Conservation (phyloP, 1,140 invertebrate species). For the Pseudomyrmex dendroicus region DNA sequence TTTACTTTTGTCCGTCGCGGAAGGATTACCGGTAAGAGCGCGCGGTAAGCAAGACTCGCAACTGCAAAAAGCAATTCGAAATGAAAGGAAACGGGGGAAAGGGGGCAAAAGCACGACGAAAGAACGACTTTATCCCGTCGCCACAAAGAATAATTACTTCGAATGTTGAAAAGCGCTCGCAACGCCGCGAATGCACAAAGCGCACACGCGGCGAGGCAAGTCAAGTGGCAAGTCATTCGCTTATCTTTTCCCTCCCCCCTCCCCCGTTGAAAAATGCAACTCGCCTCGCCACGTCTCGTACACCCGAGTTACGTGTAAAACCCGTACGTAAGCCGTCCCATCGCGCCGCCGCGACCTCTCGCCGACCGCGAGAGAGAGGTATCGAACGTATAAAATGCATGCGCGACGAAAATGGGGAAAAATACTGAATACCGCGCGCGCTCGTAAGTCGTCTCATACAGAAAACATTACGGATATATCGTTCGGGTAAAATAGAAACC, state of each 20-base stretch:
- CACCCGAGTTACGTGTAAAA: conserved; percentile 41
- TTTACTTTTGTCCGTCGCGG: conserved; percentile 41
- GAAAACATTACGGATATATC: conserved; percentile 54
- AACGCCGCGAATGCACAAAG: conserved; percentile 37
- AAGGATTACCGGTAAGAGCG: conserved; percentile 37
- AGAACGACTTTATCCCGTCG: conserved; percentile 47
- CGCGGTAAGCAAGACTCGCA: conserved; percentile 25
- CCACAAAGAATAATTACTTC: conserved; percentile 58
- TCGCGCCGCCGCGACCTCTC: neutral
- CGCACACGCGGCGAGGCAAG: neutral
- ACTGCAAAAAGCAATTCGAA: conserved; percentile 48
- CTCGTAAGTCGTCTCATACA: conserved; percentile 52
- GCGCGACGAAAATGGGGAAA: conserved; percentile 53
- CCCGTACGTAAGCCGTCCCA: conserved; percentile 20
- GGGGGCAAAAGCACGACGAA: conserved; percentile 4
- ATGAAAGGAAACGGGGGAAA: conserved; percentile 46
- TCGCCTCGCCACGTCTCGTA: neutral
- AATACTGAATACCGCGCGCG: conserved; percentile 40
- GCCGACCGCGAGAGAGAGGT: conserved; percentile 6
- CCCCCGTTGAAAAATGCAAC: conserved; percentile 40
- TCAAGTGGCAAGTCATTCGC: conserved; percentile 49
- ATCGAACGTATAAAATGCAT: conserved; percentile 59
- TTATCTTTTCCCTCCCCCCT: conserved; percentile 13
- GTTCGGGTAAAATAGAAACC: conserved; percentile 41
- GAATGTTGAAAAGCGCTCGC: conserved; percentile 54